phyloP scores from a whole-genome alignment of 2,888 invertebrate species.

The Frankliniella intonsa region DNA sequence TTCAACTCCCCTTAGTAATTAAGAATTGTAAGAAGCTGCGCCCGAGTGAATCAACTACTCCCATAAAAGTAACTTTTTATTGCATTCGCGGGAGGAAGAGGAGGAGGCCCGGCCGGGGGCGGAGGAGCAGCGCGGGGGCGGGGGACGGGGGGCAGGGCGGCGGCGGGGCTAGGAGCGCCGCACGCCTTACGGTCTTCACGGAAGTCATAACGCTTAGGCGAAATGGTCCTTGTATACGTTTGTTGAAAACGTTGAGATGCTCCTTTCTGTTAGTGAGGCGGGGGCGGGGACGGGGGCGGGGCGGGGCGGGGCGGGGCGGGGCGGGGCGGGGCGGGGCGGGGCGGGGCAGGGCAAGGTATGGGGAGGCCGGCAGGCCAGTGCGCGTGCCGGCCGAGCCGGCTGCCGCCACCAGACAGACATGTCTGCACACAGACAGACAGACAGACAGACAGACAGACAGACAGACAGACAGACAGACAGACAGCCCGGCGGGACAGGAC shows the following conservation, averaged over 20 bases:
- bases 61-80: constrained; percentile 23
- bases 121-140: neutral
- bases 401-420: neutral
- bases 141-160: neutral
- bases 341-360: neutral
- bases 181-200: neutral
- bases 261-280: neutral
- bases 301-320: neutral
- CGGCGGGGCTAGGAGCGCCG: neutral
- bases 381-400: neutral
- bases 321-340: neutral
- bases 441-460: neutral
- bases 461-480: neutral
- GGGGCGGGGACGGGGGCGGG: neutral
- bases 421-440: neutral
- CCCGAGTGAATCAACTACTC: constrained; percentile 13
- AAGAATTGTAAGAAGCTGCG: constrained; percentile 9
- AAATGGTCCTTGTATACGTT: constrained; percentile 20
- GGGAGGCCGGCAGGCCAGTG: neutral
- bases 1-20: constrained; percentile 14
- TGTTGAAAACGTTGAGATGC: constrained; percentile 4
- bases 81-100: neutral
- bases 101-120: too few relatives aligned
- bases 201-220: constrained; percentile 22
- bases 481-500: neutral